Evolutionary conservation across 2,113 vertebrate species (phyloP), one percentile per base, ranked within the genome.

Genomic region (Scatophagus argus): DNA sequence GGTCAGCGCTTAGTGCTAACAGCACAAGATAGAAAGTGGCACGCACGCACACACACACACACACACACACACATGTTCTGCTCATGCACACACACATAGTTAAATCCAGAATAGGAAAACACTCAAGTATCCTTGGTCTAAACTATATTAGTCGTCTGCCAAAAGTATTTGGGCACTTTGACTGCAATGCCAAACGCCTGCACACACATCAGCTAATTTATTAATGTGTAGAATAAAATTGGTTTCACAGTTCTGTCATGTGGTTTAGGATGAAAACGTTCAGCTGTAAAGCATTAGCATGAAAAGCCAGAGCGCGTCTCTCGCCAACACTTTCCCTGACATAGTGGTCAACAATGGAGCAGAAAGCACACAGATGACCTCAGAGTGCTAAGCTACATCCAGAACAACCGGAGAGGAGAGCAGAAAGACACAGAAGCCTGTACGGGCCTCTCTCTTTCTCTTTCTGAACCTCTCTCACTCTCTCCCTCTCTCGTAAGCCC

Each of bases 1-100:
- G 96, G 94, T 96, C 92, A 91, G 65, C 58, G 76, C 85, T 92
- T 90, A 90, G 87, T 83, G 88, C 83, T 90, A 92, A 89, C 89
- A 92, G 89, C 74, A 75, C 77, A 84, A 88, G 89, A 92, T 88
- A 90, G 81, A 87, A 88, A 85, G 85, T 68, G 60, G 69, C 43
- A 58, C 76, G 76, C 69, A 61, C 60, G 55, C 44, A 72, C 43
- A 43, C 79, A 81, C 80, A 81, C 74, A 47, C 61, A 66, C 67
- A 75, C 65, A 78, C 69, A 81, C 78, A 66, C 52, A 59, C 56
- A 76, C 63, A 71, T 31, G 51, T 69, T 55, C 65, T 54, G 68
- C 63, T 76, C 68, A 64, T 83, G 74, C 71, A 74, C 73, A 77
- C 63, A 46, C 55, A 10, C 82, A 82, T 65, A 87, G 89, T 84